A percentile compares a stretch with the other conserved stretches of the same genome.
These are phyloP conservation scores for Rhombomys opimus DNA, from an alignment of 2,113 vertebrate species.

Conservation along the genomic window DNA sequence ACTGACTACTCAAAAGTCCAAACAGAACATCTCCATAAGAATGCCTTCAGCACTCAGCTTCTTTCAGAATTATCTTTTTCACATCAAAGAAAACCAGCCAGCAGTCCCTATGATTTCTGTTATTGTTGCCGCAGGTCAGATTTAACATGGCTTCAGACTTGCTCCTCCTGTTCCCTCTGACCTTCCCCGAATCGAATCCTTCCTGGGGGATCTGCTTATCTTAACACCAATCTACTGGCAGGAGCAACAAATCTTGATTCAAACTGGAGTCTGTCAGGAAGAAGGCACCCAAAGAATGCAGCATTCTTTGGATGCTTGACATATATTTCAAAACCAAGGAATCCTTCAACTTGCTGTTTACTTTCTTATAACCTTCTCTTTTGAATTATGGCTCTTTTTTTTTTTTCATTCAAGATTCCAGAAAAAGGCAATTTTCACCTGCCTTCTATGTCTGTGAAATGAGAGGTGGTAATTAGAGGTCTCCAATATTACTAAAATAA, in stretches of 20 bases:
- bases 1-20: not conserved
- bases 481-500: not conserved
- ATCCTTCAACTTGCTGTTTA: not conserved
- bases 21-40: not conserved
- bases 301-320: not conserved
- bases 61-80: constrained; percentile 23
- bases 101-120: not conserved
- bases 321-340: constrained; percentile 32
- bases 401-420: not conserved
- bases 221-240: constrained; percentile 22
- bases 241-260: not conserved
- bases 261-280: not conserved
- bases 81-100: constrained; percentile 55
- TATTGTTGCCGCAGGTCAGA: not conserved
- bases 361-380: not conserved
- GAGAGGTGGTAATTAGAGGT: not conserved
- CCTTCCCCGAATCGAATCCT: not conserved
- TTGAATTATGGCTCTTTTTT: not conserved
- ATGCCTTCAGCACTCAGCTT: not conserved
- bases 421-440: not conserved
- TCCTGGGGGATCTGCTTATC: constrained; percentile 41
- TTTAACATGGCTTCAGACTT: constrained; percentile 17
- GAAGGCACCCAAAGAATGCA: not conserved
- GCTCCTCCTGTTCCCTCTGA: not conserved
- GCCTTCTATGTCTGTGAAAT: not conserved